Conservation (phyloP, 2,888 invertebrate species). For the Zaprionus lineosus region DNA sequence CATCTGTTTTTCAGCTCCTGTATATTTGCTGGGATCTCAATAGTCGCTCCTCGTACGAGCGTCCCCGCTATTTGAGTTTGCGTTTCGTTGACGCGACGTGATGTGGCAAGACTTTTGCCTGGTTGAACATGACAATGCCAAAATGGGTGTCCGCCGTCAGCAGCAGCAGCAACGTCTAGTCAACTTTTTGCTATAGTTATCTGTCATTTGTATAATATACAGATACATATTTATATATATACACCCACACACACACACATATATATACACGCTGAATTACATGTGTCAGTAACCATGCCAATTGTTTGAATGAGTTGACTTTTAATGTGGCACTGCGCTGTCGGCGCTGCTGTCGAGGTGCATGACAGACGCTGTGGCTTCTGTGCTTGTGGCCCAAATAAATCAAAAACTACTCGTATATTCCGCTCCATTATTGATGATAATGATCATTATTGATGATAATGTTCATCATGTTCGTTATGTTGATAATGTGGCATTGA, state of each 20-base stretch:
- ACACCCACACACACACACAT: neutral
- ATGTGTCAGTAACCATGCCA: slow-evolving; percentile 76
- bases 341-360: neutral
- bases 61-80: slow-evolving; percentile 51
- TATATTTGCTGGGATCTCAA: slow-evolving; percentile 8
- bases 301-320: slow-evolving; percentile 61
- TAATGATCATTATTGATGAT: too few relatives aligned
- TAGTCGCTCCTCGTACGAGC: slow-evolving; percentile 24
- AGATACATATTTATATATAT: neutral
- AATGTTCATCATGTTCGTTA: too few relatives aligned
- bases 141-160: slow-evolving; percentile 10
- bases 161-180: slow-evolving; percentile 50
- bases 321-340: slow-evolving; percentile 26
- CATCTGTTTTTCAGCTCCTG: neutral
- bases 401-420: slow-evolving; percentile 19
- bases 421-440: neutral
- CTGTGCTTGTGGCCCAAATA: slow-evolving; percentile 19
- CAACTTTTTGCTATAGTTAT: slow-evolving; percentile 15
- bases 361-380: slow-evolving; percentile 1
- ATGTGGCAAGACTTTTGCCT: slow-evolving; percentile 57
- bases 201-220: neutral
- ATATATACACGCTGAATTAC: slow-evolving; percentile 45
- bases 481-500: too few relatives aligned
- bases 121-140: slow-evolving; percentile 66
- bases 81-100: slow-evolving; percentile 69